phyloP scores from a whole-genome alignment of 2,113 vertebrate genomes.

The Epinephelus moara region DNA sequence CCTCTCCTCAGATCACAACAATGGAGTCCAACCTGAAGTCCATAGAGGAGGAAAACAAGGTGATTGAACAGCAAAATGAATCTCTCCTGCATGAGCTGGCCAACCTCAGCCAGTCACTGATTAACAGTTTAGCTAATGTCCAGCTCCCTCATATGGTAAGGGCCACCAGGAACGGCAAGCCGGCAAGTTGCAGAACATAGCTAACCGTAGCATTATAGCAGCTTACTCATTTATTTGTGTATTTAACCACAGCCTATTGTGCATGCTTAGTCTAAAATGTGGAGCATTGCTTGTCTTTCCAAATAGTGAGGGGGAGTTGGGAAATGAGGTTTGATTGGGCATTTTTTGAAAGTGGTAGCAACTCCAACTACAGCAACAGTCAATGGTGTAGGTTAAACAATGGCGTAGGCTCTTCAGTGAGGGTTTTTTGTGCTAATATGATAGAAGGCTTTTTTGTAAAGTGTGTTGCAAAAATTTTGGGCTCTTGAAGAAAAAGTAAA shows the following conservation, averaged over 20 bases:
- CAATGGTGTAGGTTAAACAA: not conserved
- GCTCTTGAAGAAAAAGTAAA: constrained; percentile 15
- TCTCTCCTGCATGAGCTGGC: constrained; percentile 98
- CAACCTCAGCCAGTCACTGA: constrained; percentile 98
- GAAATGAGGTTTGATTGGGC: constrained; percentile 47
- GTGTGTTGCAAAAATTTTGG: not conserved
- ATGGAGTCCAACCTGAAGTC: constrained; percentile 99
- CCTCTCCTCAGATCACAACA: constrained; percentile 92
- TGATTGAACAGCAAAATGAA: constrained; percentile 99
- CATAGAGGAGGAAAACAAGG: constrained; percentile 99
- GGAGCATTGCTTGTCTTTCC: constrained; percentile 65
- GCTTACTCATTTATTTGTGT: constrained; percentile 50
- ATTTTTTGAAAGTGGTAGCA: constrained; percentile 23
- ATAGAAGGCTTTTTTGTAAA: not conserved
- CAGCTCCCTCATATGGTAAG: constrained; percentile 99
- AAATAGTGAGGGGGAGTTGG: constrained; percentile 67
- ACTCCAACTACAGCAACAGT: constrained; percentile 19
- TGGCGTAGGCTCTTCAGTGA: constrained; percentile 5
- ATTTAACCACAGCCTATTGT: constrained; percentile 52
- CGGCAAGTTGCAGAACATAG: constrained; percentile 82
- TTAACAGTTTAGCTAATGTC: constrained; percentile 99
- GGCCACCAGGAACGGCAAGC: constrained; percentile 87
- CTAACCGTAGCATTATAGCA: constrained; percentile 53
- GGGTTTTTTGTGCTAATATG: constrained; percentile 20
- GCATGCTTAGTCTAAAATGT: constrained; percentile 67